These are phyloP conservation scores for Amphiprion clarkii DNA, from an alignment of 2,797 vertebrate species.

Conservation along the genomic window DNA sequence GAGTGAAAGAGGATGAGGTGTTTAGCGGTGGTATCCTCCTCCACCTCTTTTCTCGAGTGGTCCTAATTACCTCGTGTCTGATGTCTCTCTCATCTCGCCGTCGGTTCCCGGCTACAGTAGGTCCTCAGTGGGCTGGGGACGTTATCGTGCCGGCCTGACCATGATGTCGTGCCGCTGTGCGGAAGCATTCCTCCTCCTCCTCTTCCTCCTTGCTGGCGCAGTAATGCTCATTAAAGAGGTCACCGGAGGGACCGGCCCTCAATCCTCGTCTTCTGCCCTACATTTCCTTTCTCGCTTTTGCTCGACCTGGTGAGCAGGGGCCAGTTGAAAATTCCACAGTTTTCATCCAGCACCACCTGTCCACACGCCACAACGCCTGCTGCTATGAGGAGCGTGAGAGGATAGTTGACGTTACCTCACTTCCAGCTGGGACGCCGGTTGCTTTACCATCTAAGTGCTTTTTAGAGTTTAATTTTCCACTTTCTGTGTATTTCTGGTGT, in stretches of 20 bases:
- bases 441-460: not conserved
- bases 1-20: slow-evolving; percentile 54
- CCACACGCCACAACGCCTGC: slow-evolving; percentile 2
- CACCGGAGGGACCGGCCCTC: slow-evolving; percentile 57
- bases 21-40: slow-evolving; percentile 63
- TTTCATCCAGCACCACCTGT: slow-evolving; percentile 34
- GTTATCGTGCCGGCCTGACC: slow-evolving; percentile 40
- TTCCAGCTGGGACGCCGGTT: slow-evolving; percentile 26
- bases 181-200: slow-evolving; percentile 14
- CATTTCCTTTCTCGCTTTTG: slow-evolving; percentile 71
- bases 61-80: slow-evolving; percentile 78
- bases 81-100: slow-evolving; percentile 77
- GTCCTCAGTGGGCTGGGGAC: slow-evolving; percentile 44
- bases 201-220: slow-evolving; percentile 34
- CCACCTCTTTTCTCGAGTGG: slow-evolving; percentile 66
- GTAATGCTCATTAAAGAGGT: slow-evolving; percentile 74
- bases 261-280: slow-evolving; percentile 65
- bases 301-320: slow-evolving; percentile 36
- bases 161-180: slow-evolving; percentile 30
- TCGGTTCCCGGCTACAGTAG: slow-evolving; percentile 52
- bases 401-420: slow-evolving; percentile 1
- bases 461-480: slow-evolving; percentile 12
- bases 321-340: slow-evolving; percentile 31
- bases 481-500: not conserved
- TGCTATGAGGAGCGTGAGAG: slow-evolving; percentile 14